Evolutionary conservation across 2,888 invertebrate species (phyloP), one percentile per base, ranked within the genome.

Genomic region (Cephus nigrinus): DNA sequence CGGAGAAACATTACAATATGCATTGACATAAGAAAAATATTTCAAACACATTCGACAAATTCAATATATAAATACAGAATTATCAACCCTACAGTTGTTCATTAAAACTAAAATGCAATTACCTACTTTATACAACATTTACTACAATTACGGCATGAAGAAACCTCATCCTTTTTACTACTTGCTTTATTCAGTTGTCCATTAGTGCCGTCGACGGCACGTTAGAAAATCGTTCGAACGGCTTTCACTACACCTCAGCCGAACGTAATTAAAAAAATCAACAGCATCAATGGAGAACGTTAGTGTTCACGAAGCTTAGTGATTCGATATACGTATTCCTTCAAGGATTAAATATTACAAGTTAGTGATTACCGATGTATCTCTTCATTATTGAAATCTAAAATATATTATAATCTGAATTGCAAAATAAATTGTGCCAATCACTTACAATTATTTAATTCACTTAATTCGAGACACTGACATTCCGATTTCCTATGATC

Each of bases 61-160:
- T 84, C 78, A 85, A 85, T 86, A 82, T 87, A 87, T 85, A 86
- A 83, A 86, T 84, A 85, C 81, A 81, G 83, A 86, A 82, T 85
- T 23, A 84, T 82, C 81, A 84, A 80, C 79, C 80, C 83, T 86
- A 82, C 79, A 77, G 76, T 81, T 81, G 35, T 83, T 85, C 82
- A 81, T 82, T 83, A 85, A 87, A 86, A 84, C 84, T 86, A 87
- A 83, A 85, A 76, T 79, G 79, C 83, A 85, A 85, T 86, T 84
- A 83, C 76, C 86, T 88, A 88, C 82, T 88, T 88, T 88, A 87
- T 88, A 88, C 88, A 88, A 87, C 87, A 87, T 85, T 88, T 82
- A 87, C 84, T 88, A 87, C 84, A 84, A 82, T 82, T 81, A 82
- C 79, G 82, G 83, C 82, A 84, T 83, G 82, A 81, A 82, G 81